Base-by-base conservation (phyloP, 2,797 vertebrate species). In the Gallinago solitaria region DNA sequence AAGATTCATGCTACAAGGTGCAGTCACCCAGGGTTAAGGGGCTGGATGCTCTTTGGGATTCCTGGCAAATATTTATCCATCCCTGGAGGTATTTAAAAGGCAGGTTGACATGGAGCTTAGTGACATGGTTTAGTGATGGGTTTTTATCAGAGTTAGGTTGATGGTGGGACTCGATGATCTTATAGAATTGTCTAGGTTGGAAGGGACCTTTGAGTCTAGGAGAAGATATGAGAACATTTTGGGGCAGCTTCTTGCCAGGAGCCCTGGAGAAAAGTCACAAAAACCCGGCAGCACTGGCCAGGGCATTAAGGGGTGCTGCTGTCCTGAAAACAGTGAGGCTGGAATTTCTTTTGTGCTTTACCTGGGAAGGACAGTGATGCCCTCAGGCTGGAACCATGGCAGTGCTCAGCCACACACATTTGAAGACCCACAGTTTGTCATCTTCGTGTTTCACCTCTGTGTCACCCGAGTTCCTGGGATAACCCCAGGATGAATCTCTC, bases 381-480 rank as follows among this genome's bases (percentile, higher is more conserved):
- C 35, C 37, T 43, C 32, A 1, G 56, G 27, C 43, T 25, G 43
- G 64, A 18, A 45, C 57, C 28, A 18, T 2, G 2, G 51, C n/a
- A 25, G 57, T 1, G 2, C 56, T 63, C 33, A 13, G 69, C 30
- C 74, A 37, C 19, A 1, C 1, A 1, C 2, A 1, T 41, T 41
- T 16, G 45, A 35, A n/a, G 32, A 56, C 27, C 48, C 70, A 8
- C 0, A 7, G 16, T 20, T 47, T 59, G 35, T 14, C 43, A 19
- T 5, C 70, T 6, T 54, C 35, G 1, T 12, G 16, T 21, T 12
- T n/a, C 47, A 15, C 27, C 61, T 63, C 64, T 33, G 70, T 37
- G 12, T 12, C 64, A 8, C 32, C 4, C n/a, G 45, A 3, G 1
- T 41, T 48, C 65, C 83, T 16, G 2, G 30, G 6, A 11, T 39